These are phyloP conservation scores for Eubasilissa splendida DNA, from an alignment of 2,888 invertebrate genomes.

Conservation along the genomic window DNA sequence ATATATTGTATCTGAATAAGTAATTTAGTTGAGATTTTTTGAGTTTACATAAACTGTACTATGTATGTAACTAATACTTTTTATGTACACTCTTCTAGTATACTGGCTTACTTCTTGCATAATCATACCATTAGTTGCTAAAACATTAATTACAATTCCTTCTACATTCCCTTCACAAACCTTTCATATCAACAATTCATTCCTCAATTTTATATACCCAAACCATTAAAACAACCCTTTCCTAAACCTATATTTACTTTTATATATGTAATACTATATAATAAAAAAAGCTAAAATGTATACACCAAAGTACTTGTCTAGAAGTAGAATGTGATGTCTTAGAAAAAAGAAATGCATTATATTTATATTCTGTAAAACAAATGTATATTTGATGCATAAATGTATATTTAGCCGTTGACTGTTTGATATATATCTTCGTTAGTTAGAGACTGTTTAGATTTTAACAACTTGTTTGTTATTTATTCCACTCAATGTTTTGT, in stretches of 20 bases:
- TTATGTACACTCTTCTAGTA: too few relatives aligned
- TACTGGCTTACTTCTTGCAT: too few relatives aligned
- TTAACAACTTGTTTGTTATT: slow-evolving; percentile 28
- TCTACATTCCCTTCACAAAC: background rate
- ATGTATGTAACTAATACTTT: too few relatives aligned
- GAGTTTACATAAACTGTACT: too few relatives aligned
- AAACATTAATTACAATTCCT: too few relatives aligned
- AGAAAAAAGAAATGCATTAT: slow-evolving; percentile 26
- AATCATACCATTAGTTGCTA: too few relatives aligned
- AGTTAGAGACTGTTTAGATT: slow-evolving; percentile 53
- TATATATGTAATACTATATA: background rate
- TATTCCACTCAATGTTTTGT: too few relatives aligned
- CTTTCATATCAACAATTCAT: too few relatives aligned
- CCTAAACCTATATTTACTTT: background rate
- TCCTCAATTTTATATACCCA: too few relatives aligned
- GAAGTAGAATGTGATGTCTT: slow-evolving; percentile 53
- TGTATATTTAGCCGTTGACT: slow-evolving; percentile 55
- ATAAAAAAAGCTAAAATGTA: slow-evolving; percentile 15
- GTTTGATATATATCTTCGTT: slow-evolving; percentile 53
- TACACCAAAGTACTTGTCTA: slow-evolving; percentile 54
- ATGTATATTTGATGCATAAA: slow-evolving; percentile 50
- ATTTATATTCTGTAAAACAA: slow-evolving; percentile 27
- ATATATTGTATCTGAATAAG: too few relatives aligned
- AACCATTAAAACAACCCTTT: background rate
- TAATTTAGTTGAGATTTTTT: too few relatives aligned